Evolutionary conservation across 2,113 vertebrate genomes (phyloP).

Genomic region (Phylloscopus whistleri): DNA sequence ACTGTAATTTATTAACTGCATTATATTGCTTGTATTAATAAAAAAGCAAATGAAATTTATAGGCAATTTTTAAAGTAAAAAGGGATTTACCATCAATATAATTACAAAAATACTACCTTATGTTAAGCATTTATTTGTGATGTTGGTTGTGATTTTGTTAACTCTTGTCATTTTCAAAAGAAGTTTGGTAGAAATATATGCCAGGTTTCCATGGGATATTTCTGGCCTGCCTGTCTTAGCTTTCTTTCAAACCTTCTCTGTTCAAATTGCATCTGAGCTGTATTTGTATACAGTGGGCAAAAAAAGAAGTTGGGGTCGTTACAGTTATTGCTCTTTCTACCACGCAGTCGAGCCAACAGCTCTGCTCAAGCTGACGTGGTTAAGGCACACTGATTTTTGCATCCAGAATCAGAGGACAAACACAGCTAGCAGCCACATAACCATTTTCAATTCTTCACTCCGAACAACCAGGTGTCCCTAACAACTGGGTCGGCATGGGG

Average conservation of each 20-base stretch:
- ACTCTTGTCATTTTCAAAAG: neutral
- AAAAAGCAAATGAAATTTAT: slow-evolving; percentile 1
- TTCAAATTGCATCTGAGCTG: neutral
- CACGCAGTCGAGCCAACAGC: neutral
- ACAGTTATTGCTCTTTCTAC: neutral
- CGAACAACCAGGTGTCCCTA: neutral
- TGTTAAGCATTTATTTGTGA: neutral
- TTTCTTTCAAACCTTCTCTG: slow-evolving; percentile 17
- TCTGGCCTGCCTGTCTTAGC: neutral
- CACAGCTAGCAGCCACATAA: neutral
- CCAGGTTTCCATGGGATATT: slow-evolving; percentile 31
- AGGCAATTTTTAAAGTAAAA: neutral
- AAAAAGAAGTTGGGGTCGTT: neutral
- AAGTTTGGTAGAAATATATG: neutral
- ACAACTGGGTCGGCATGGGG: neutral
- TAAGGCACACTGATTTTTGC: neutral
- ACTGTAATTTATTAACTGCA: slow-evolving; percentile 5
- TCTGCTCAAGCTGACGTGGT: neutral
- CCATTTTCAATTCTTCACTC: neutral
- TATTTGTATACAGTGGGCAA: neutral
- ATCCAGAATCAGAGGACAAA: neutral
- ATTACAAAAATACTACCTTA: slow-evolving; percentile 12
- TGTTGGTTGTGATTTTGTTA: neutral
- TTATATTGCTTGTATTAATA: slow-evolving; percentile 19
- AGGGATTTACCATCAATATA: neutral